phyloP scores from a whole-genome alignment of 2,113 vertebrate species.

The Lepidothrix coronata region DNA sequence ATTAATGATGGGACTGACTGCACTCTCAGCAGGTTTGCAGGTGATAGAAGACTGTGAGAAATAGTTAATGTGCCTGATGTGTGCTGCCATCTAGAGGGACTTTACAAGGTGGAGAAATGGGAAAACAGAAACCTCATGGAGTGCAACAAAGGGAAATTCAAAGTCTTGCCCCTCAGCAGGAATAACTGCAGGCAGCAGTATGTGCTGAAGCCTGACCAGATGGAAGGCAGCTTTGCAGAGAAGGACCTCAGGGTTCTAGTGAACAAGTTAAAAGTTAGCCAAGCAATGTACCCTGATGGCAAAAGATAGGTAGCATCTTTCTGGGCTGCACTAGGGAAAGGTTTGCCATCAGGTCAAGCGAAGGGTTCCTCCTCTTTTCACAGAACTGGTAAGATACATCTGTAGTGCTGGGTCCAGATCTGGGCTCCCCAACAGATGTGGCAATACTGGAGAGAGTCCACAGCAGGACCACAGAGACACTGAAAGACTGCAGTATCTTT shows the following conservation, averaged over 20 bases:
- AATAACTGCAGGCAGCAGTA: not conserved
- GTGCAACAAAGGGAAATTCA: not conserved
- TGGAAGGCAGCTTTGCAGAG: not conserved
- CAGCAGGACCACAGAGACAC: not conserved
- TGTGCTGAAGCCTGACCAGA: not conserved
- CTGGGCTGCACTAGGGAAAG: not conserved
- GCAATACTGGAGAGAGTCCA: not conserved
- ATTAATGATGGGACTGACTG: not conserved
- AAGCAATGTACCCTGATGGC: not conserved
- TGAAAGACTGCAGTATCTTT: not conserved
- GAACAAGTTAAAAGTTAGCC: not conserved
- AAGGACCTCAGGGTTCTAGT: not conserved
- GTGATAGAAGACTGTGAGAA: not conserved
- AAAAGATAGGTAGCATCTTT: not conserved
- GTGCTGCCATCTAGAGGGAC: not conserved
- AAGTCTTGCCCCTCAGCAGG: not conserved
- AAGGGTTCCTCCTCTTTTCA: not conserved
- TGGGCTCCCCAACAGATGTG: not conserved
- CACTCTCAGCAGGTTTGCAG: not conserved
- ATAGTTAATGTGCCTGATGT: not conserved
- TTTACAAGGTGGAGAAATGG: not conserved
- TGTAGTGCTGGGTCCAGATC: not conserved
- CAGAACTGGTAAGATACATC: not conserved
- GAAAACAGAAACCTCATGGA: not conserved
- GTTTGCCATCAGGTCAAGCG: not conserved